phyloP scores from a whole-genome alignment of 2,888 invertebrate genomes.

The Linnaemya vulpina region DNA sequence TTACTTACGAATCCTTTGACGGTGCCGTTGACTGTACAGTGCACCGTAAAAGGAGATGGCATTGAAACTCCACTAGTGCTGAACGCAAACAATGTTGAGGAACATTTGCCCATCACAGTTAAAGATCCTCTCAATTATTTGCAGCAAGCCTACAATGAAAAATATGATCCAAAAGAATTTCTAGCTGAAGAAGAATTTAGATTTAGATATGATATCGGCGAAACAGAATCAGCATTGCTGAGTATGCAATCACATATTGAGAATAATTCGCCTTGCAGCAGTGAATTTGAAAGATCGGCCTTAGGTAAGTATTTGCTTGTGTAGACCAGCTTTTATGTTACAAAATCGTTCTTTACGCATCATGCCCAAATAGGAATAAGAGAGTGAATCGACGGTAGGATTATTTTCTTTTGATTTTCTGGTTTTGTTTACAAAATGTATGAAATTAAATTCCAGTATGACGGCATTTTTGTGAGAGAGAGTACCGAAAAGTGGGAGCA shows the following conservation, averaged over 20 bases:
- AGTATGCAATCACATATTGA: slow-evolving; percentile 69
- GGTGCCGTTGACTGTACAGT: slow-evolving; percentile 78
- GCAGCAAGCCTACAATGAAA: not conserved
- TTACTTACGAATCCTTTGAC: slow-evolving; percentile 79
- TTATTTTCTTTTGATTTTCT: too few relatives aligned
- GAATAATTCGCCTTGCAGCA: slow-evolving; percentile 72
- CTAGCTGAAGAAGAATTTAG: slow-evolving; percentile 59
- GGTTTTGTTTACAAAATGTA: too few relatives aligned
- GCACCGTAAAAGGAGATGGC: slow-evolving; percentile 77
- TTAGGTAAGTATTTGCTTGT: slow-evolving; percentile 76
- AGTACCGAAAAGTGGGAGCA: too few relatives aligned
- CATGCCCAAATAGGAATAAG: too few relatives aligned
- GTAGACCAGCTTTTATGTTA: too few relatives aligned
- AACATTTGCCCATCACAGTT: slow-evolving; percentile 77
- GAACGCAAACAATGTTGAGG: slow-evolving; percentile 74
- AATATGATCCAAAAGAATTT: slow-evolving; percentile 29
- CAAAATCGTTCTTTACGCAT: too few relatives aligned
- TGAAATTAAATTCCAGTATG: too few relatives aligned
- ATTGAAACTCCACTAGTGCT: slow-evolving; percentile 78
- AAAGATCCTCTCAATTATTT: slow-evolving; percentile 74
- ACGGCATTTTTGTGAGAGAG: too few relatives aligned
- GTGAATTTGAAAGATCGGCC: slow-evolving; percentile 75
- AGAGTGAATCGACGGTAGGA: too few relatives aligned
- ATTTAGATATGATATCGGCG: slow-evolving; percentile 26
- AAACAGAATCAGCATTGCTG: slow-evolving; percentile 62